These are phyloP conservation scores for Pomatorhinus ruficollis DNA, from an alignment of 2,113 vertebrate genomes.

Conservation along the genomic window DNA sequence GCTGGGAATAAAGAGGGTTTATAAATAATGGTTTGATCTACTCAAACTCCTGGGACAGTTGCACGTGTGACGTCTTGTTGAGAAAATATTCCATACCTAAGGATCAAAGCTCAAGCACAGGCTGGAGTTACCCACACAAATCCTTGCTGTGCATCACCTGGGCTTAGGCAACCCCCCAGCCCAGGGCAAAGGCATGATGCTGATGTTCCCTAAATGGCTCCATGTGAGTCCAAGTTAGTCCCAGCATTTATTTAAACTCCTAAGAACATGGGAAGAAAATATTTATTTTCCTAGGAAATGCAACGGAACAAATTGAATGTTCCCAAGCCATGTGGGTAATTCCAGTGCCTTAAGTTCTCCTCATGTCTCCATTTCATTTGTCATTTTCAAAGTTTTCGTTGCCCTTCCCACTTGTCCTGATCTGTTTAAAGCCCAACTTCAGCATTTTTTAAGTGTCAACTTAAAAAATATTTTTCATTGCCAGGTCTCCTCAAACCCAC, in stretches of 20 bases:
- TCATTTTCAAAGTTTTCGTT: not conserved
- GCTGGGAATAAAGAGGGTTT: not conserved
- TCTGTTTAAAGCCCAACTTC: not conserved
- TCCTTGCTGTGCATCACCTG: not conserved
- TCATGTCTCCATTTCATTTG: not conserved
- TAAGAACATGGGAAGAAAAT: not conserved
- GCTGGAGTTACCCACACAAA: not conserved
- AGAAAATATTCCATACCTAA: not conserved
- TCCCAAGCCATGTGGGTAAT: not conserved
- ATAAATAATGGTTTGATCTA: not conserved
- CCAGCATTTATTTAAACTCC: not conserved
- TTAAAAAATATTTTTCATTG: not conserved
- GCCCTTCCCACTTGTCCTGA: not conserved
- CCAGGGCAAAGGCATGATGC: not conserved
- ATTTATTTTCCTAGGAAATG: not conserved
- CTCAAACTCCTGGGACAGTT: not conserved
- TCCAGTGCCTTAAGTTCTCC: not conserved
- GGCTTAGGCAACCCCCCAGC: not conserved
- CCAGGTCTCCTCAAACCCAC: not conserved
- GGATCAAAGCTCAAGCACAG: not conserved
- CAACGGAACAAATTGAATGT: rapidly evolving
- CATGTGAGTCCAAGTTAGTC: not conserved
- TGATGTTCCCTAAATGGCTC: not conserved
- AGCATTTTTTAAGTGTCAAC: not conserved
- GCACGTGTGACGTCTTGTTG: not conserved